These are phyloP conservation scores for Alectura lathami DNA, from an alignment of 2,113 vertebrate species.

Conservation along the genomic window DNA sequence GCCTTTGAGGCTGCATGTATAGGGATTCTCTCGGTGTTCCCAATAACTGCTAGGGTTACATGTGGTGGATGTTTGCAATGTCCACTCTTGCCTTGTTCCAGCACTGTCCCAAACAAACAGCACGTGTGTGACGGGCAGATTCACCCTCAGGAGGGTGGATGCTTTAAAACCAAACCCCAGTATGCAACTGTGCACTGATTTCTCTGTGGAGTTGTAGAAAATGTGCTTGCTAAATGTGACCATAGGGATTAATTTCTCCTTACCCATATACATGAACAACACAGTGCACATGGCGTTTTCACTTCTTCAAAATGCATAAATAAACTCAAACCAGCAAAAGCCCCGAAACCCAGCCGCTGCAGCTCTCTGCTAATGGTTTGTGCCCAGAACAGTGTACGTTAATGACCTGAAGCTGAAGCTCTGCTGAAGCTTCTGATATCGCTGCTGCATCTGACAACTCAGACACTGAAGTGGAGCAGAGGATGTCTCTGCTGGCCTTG, in stretches of 20 bases:
- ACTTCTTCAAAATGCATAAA: background rate
- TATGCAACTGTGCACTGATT: background rate
- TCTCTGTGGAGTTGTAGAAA: background rate
- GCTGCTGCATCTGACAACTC: conserved; percentile 9
- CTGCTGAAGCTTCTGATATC: conserved; percentile 11
- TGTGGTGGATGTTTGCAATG: background rate
- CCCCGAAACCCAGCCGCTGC: background rate
- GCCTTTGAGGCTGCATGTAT: background rate
- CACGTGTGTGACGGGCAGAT: fast-evolving
- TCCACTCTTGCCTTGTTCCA: background rate
- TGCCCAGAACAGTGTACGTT: background rate
- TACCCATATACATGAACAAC: background rate
- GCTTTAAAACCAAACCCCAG: background rate
- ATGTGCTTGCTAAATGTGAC: background rate
- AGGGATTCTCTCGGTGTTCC: background rate
- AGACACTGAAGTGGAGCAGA: background rate
- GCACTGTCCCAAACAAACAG: background rate
- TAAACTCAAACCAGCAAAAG: background rate
- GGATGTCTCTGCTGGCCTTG: conserved; percentile 17
- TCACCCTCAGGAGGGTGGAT: background rate
- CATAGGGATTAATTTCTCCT: background rate
- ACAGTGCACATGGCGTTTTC: background rate
- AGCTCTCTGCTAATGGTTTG: background rate
- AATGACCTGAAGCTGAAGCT: background rate
- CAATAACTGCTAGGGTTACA: background rate